Percentiles rank a stretch among this genome's conserved stretches.
These are phyloP conservation scores for Gnatocerus cornutus DNA, from an alignment of 2,888 invertebrate genomes.

Conservation along the genomic window DNA sequence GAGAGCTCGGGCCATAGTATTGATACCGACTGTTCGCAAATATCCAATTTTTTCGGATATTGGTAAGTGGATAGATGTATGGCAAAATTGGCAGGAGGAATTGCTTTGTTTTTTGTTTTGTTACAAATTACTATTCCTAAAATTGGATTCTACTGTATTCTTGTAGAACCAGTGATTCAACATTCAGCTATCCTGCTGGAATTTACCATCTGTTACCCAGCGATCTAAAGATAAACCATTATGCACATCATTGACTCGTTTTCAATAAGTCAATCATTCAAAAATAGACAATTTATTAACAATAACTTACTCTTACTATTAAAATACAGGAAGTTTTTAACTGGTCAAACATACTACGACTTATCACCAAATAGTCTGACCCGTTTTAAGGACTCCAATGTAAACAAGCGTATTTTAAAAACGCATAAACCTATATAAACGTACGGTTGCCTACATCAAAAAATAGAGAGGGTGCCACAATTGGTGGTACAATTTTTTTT, in stretches of 20 bases:
- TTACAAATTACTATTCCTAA: too few species aligned
- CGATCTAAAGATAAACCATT: too few species aligned
- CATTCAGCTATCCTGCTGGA: too few species aligned
- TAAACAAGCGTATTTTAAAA: slow-evolving; percentile 5
- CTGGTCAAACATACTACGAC: background rate
- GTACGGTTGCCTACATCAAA: too few species aligned
- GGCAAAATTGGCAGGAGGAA: background rate
- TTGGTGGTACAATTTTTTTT: too few species aligned
- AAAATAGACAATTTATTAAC: too few species aligned
- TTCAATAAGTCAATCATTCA: too few species aligned
- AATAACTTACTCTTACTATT: background rate
- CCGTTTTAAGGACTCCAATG: background rate
- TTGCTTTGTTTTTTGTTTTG: background rate
- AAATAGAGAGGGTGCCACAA: too few species aligned
- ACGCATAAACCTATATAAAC: background rate
- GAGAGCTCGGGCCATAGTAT: slow-evolving; percentile 59
- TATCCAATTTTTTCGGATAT: slow-evolving; percentile 70
- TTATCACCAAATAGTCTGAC: background rate
- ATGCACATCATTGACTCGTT: too few species aligned
- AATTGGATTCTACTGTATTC: too few species aligned
- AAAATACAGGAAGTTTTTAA: background rate
- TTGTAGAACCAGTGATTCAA: too few species aligned
- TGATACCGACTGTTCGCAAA: slow-evolving; percentile 69
- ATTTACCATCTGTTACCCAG: too few species aligned
- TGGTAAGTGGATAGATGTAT: slow-evolving; percentile 64